These are phyloP conservation scores for Cebidichthys violaceus DNA, from an alignment of 2,113 vertebrate genomes.

Conservation along the genomic window DNA sequence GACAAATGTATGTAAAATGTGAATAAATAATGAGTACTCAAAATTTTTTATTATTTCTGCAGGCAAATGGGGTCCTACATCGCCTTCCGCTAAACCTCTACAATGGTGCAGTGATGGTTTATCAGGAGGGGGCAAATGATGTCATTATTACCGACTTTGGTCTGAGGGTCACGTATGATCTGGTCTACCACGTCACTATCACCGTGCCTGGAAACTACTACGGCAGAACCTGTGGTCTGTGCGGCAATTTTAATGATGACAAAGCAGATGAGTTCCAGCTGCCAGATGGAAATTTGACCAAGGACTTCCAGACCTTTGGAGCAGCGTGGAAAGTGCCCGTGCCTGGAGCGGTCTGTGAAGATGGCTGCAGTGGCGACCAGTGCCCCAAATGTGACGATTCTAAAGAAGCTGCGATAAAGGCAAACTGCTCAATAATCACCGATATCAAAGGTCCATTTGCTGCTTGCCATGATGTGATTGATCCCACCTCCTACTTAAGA, in stretches of 20 bases:
- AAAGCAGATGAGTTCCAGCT: slow-evolving; percentile 54
- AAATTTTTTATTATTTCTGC: not conserved
- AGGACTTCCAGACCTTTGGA: slow-evolving; percentile 51
- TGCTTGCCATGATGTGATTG: slow-evolving; percentile 59
- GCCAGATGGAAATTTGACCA: slow-evolving; percentile 45
- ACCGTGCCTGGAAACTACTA: slow-evolving; percentile 70
- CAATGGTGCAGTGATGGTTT: slow-evolving; percentile 38
- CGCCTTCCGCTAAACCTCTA: slow-evolving; percentile 51
- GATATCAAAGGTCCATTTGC: slow-evolving; percentile 61
- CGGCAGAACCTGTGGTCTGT: slow-evolving; percentile 73
- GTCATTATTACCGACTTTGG: slow-evolving; percentile 69
- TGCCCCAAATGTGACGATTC: slow-evolving; percentile 45
- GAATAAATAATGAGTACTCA: not conserved
- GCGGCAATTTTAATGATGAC: slow-evolving; percentile 75
- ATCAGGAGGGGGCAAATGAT: slow-evolving; percentile 31
- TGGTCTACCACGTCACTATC: slow-evolving; percentile 64
- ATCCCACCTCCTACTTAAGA: slow-evolving; percentile 65
- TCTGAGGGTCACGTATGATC: slow-evolving; percentile 69
- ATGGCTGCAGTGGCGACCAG: slow-evolving; percentile 58
- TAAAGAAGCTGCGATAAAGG: slow-evolving; percentile 49
- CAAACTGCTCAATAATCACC: slow-evolving; percentile 66
- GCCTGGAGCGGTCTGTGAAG: slow-evolving; percentile 53
- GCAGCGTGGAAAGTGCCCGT: slow-evolving; percentile 65
- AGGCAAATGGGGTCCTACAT: slow-evolving; percentile 64
- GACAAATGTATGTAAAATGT: not conserved